These are phyloP conservation scores for Trileptium ribeirensis DNA, from an alignment of 2,888 invertebrate genomes.

Conservation along the genomic window DNA sequence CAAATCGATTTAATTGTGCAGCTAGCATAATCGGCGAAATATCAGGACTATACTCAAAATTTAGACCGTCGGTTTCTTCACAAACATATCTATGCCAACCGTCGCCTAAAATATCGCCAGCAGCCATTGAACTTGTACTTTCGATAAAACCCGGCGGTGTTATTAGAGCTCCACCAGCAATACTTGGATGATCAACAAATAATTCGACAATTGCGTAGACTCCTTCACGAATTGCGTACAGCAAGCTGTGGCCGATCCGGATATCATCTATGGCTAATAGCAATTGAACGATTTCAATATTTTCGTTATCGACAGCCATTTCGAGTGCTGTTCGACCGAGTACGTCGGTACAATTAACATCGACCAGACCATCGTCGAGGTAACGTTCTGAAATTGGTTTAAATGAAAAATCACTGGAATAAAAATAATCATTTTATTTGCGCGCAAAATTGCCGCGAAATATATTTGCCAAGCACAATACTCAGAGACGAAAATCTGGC, in stretches of 20 bases:
- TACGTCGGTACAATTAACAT: conserved; percentile 58
- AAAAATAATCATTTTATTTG: too few relatives aligned
- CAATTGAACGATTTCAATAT: conserved; percentile 58
- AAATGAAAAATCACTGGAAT: too few relatives aligned
- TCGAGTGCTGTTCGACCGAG: conserved; percentile 58
- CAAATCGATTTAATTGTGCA: conserved; percentile 59
- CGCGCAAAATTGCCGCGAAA: too few relatives aligned
- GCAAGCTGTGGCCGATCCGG: conserved; percentile 56
- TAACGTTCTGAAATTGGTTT: neutral
- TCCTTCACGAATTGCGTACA: conserved; percentile 58
- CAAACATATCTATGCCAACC: conserved; percentile 55
- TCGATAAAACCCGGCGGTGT: too few relatives aligned
- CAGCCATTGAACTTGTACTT: too few relatives aligned
- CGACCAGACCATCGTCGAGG: conserved; percentile 42
- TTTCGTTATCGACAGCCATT: conserved; percentile 59
- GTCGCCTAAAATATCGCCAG: conserved; percentile 57
- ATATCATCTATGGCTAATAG: conserved; percentile 56
- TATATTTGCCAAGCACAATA: too few relatives aligned
- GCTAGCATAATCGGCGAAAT: conserved; percentile 56
- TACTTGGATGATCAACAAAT: conserved; percentile 57
- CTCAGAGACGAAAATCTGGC: too few relatives aligned
- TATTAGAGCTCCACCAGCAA: conserved; percentile 57
- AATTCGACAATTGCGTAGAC: conserved; percentile 58
- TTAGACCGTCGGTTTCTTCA: conserved; percentile 53
- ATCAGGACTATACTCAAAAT: conserved; percentile 57